Percentiles rank a stretch among this genome's conserved stretches.
Conservation (phyloP, 2,797 vertebrate species). For the Xerus rutilus region DNA sequence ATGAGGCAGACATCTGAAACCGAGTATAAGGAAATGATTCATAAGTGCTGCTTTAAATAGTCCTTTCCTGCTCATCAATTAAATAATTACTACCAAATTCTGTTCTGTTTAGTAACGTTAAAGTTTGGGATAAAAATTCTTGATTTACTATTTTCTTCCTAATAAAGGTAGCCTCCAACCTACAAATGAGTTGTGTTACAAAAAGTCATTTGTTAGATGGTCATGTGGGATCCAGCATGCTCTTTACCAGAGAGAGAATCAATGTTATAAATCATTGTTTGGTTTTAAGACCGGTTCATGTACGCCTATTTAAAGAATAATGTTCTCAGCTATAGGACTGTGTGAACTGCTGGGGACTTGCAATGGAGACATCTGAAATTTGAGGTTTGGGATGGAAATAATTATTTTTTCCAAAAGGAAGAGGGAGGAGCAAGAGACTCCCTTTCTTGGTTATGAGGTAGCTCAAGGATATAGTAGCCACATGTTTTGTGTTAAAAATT, state of each 20-base stretch:
- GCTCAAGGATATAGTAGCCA: not conserved
- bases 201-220: conserved; percentile 67
- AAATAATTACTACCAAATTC: not conserved
- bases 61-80: conserved; percentile 33
- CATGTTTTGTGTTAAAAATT: conserved; percentile 15
- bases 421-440: not conserved
- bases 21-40: conserved; percentile 8
- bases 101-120: not conserved
- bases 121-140: not conserved
- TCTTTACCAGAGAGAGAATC: conserved; percentile 58
- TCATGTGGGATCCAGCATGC: conserved; percentile 42
- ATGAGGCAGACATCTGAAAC: conserved; percentile 60
- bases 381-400: not conserved
- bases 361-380: not conserved
- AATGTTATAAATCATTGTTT: conserved; percentile 62
- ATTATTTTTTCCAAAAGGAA: conserved; percentile 13
- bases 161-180: conserved; percentile 7
- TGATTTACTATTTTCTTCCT: conserved; percentile 16
- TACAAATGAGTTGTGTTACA: conserved; percentile 38
- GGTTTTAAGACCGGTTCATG: conserved; percentile 31
- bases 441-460: not conserved
- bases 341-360: not conserved
- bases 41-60: conserved; percentile 2
- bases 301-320: conserved; percentile 47
- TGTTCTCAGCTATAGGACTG: not conserved